Base-by-base conservation (phyloP, 2,113 vertebrate species). In the Odobenus rosmarus region DNA sequence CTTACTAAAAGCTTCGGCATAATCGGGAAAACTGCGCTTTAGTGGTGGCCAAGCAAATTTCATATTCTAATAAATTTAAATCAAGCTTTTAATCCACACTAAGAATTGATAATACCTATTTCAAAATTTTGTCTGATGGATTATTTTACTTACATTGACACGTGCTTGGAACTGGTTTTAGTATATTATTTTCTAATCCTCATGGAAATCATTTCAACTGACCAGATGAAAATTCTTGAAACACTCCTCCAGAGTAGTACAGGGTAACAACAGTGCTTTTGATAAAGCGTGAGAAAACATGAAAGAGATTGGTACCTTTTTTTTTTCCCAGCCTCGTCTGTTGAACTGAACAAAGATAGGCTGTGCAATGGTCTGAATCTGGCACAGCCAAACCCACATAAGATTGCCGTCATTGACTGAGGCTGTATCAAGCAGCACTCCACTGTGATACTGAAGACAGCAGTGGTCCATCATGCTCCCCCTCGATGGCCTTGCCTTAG, bases 51-150 rank as follows among this genome's bases (percentile, higher is more conserved):
- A 81, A 42, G 36, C 26, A 74, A 76, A 16, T 71, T 93, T 83
- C 95, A 12, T 74, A 62, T 77, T 90, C 76, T 42, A 51, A 10
- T 81, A 85, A 85, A 93, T 88, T 95, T 95, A 82, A 89, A 61
- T 92, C 53, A 93, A 21, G 16, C 18, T 80, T 96, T 13, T 55
- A 82, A 49, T 64, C 23, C 55, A 59, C 28, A 67, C 10, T 77
- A 10, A 85, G 19, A 88, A 69, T 59, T 80, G 26, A n/a, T 90
- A 77, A 79, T 83, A 71, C 21, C 8, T 69, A 86, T 87, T 87
- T 80, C 55, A 57, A 33, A 33, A 36, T 90, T 94, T 93, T 69
- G 28, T 55, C 28, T 51, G 94, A 13, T 84, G 57, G 1, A 12
- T 89, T 6, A 16, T 88, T 97, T 96, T 93, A 90, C 28, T 89